These are phyloP conservation scores for Semaprochilodus insignis DNA, from an alignment of 2,797 vertebrate genomes.

Conservation along the genomic window DNA sequence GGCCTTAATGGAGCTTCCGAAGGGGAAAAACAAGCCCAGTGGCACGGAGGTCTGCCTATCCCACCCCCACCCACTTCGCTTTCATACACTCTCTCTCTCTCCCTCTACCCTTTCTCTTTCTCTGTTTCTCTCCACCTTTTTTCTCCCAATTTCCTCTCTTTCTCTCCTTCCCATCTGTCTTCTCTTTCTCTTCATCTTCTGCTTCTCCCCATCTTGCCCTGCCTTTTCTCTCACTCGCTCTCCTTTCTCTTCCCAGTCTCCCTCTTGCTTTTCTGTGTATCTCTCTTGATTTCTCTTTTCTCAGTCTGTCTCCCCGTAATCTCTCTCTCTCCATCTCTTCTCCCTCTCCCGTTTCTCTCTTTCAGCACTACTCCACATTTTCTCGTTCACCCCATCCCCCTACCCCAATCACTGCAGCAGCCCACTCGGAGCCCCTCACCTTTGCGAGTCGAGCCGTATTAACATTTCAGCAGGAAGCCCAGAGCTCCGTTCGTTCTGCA, in stretches of 20 bases:
- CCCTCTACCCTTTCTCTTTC: too few species aligned
- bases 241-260: neutral
- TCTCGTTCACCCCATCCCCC: neutral
- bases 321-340: neutral
- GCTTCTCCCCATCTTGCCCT: too few species aligned
- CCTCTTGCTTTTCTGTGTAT: too few species aligned
- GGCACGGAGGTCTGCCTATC: constrained; percentile 22
- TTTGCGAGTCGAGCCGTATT: constrained; percentile 8
- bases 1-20: constrained; percentile 57
- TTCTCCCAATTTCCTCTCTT: too few species aligned
- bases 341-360: neutral
- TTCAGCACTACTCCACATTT: too few species aligned
- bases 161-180: too few species aligned
- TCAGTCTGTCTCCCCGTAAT: neutral
- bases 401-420: neutral
- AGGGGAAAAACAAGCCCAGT: constrained; percentile 48
- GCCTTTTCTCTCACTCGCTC: too few species aligned
- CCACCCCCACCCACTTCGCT: too few species aligned
- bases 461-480: constrained; percentile 17
- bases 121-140: too few species aligned
- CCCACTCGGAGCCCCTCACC: neutral
- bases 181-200: neutral
- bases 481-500: neutral
- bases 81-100: too few species aligned
- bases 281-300: neutral